phyloP scores from a whole-genome alignment of 2,797 vertebrate genomes.

The Knipowitschia caucasica region DNA sequence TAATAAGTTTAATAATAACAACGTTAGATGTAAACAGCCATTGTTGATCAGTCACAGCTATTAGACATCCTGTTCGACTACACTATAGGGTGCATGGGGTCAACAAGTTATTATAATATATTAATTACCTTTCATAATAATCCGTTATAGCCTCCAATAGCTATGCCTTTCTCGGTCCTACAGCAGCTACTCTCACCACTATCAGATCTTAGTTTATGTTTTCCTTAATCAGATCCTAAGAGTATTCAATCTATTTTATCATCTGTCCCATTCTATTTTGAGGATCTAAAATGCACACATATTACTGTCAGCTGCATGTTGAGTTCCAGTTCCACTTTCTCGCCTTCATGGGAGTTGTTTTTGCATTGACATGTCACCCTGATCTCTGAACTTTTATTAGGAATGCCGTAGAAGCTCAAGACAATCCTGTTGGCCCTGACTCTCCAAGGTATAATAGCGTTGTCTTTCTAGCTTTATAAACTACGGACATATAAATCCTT shows the following conservation, averaged over 20 bases:
- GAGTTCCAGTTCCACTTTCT: slow-evolving; percentile 13
- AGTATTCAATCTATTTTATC: background rate
- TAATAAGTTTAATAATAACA: no score
- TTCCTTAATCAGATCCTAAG: background rate
- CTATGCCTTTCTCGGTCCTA: background rate
- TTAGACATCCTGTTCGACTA: slow-evolving; percentile 36
- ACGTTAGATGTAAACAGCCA: no score
- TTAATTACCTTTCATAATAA: background rate
- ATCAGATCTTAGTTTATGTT: background rate
- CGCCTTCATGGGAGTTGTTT: slow-evolving; percentile 25
- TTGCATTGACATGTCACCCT: slow-evolving; percentile 12
- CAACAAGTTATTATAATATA: background rate
- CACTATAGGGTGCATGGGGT: slow-evolving; percentile 19
- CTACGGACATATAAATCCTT: background rate
- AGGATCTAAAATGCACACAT: background rate
- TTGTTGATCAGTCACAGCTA: no score
- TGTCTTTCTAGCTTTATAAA: background rate
- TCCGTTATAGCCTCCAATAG: background rate
- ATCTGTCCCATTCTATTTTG: background rate
- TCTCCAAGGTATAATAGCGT: slow-evolving; percentile 55
- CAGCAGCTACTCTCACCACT: background rate
- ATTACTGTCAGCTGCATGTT: background rate
- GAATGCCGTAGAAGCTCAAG: slow-evolving; percentile 34
- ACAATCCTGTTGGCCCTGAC: slow-evolving; percentile 38
- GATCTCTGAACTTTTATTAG: slow-evolving; percentile 57